phyloP scores from a whole-genome alignment of 2,888 invertebrate genomes.

The Eristalis intricaria region DNA sequence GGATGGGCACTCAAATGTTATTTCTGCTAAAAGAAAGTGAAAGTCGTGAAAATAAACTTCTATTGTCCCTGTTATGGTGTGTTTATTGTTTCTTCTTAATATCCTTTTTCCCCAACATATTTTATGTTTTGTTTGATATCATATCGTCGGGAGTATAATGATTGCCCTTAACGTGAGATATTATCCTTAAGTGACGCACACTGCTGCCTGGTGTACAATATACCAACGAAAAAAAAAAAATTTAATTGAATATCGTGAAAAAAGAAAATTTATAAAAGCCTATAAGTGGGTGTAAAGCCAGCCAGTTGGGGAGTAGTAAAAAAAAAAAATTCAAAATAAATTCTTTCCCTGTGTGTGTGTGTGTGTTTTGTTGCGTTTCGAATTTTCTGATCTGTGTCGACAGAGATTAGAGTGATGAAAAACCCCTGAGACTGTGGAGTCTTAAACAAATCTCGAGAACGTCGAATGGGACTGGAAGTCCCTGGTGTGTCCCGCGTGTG shows the following conservation, averaged over 20 bases:
- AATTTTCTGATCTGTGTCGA: background rate
- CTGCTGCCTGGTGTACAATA: constrained; percentile 20
- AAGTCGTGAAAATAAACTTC: constrained; percentile 67
- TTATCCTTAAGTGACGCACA: constrained; percentile 47
- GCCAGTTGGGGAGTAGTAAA: background rate
- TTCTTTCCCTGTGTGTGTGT: no score
- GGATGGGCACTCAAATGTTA: constrained; percentile 63
- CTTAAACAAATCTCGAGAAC: constrained; percentile 7
- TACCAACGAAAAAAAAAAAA: background rate
- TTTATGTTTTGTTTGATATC: constrained; percentile 3
- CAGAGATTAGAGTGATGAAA: background rate
- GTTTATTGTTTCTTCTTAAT: constrained; percentile 46
- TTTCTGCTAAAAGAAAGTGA: constrained; percentile 40
- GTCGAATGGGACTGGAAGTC: background rate
- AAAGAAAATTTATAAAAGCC: background rate
- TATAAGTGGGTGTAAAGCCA: background rate
- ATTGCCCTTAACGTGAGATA: constrained; percentile 52
- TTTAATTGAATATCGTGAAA: constrained; percentile 42
- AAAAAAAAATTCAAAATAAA: background rate
- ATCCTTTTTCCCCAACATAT: constrained; percentile 33
- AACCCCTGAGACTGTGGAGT: constrained; percentile 1
- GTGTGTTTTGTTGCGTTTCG: no score
- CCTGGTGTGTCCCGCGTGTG: background rate
- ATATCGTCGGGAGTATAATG: constrained; percentile 35
- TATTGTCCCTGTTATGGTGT: constrained; percentile 53